These are phyloP conservation scores for Halcyon smyrnensis DNA, from an alignment of 2,797 vertebrate species.

Conservation along the genomic window DNA sequence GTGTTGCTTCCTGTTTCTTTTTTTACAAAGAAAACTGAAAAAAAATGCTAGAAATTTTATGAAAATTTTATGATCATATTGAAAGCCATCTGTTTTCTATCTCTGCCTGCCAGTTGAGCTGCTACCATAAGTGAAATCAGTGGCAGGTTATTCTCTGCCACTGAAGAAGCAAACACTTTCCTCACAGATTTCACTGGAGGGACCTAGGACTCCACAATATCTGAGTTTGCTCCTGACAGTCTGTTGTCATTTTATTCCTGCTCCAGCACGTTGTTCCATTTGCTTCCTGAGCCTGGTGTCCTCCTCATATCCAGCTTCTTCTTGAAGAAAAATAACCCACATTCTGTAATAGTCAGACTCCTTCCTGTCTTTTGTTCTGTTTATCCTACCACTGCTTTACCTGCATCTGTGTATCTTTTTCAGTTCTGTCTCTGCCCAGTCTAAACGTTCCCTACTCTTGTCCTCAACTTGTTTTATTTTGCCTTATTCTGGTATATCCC, in stretches of 20 bases:
- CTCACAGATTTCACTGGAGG: background rate
- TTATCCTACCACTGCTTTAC: background rate
- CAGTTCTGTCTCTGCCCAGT: fast-evolving
- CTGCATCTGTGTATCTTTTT: background rate
- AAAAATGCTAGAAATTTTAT: background rate
- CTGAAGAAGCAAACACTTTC: background rate
- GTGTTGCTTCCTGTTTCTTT: slow-evolving; percentile 7
- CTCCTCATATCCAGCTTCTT: background rate
- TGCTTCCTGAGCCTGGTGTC: background rate
- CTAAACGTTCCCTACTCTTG: background rate
- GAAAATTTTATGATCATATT: background rate
- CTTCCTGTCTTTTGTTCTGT: background rate
- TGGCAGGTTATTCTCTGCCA: background rate
- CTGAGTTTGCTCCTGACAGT: background rate
- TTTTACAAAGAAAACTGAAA: slow-evolving; percentile 18
- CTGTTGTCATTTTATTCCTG: background rate
- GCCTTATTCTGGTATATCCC: background rate
- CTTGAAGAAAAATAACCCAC: background rate
- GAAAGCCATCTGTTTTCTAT: background rate
- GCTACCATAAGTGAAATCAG: background rate
- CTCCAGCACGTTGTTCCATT: background rate
- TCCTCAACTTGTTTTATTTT: background rate
- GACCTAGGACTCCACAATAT: background rate
- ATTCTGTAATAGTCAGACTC: background rate
- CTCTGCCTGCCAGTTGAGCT: background rate